phyloP scores from a whole-genome alignment of 1,140 invertebrate species.

The Drosophila insularis region DNA sequence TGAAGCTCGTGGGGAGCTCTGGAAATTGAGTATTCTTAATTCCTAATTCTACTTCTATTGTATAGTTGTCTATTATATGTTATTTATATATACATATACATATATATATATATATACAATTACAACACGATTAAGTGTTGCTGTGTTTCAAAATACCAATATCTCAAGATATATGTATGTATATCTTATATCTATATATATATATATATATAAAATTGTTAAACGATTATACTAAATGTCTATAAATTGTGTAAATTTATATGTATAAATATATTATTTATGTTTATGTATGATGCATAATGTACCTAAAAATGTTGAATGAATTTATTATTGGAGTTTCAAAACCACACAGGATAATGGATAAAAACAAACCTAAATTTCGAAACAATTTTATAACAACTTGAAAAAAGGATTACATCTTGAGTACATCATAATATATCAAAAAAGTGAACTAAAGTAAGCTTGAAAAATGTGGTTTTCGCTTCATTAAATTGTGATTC shows the following conservation, averaged over 20 bases:
- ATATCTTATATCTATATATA: constrained; percentile 13
- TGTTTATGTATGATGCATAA: constrained; percentile 11
- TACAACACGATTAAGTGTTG: constrained; percentile 1
- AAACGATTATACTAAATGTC: constrained; percentile 19
- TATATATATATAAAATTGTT: constrained; percentile 15
- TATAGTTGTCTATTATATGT: constrained; percentile 19
- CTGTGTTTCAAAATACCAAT: constrained; percentile 15
- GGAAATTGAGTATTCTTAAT: background rate
- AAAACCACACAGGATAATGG: background rate
- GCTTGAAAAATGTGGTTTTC: too few relatives aligned
- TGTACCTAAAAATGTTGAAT: background rate
- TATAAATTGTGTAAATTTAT: constrained; percentile 21
- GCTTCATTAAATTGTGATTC: too few relatives aligned
- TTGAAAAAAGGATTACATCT: too few relatives aligned
- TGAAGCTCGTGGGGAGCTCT: constrained; percentile 7
- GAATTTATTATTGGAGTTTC: background rate
- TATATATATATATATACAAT: background rate
- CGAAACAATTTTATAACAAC: too few relatives aligned
- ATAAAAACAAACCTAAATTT: background rate
- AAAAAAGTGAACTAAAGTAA: too few relatives aligned
- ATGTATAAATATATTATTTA: constrained; percentile 14
- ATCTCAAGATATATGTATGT: constrained; percentile 20
- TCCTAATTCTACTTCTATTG: constrained; percentile 5
- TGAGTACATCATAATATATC: too few relatives aligned
- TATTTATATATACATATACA: constrained; percentile 12